phyloP scores from a whole-genome alignment of 2,797 vertebrate species.

The Eidolon dupreanum region DNA sequence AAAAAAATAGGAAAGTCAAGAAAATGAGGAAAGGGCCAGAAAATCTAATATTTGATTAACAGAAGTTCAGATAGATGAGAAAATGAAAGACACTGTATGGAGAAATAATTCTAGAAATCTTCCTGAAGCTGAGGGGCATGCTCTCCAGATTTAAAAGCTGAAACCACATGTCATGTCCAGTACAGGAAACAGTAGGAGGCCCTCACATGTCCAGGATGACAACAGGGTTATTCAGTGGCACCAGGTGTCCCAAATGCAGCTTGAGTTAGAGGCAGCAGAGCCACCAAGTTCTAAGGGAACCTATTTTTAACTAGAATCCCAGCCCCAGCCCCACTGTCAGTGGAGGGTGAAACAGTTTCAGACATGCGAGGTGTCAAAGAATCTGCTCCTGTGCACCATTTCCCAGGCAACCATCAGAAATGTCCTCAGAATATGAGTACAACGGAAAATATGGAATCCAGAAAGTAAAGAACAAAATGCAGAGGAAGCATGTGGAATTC shows the following conservation, averaged over 20 bases:
- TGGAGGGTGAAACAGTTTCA: not conserved
- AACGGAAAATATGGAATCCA: not conserved
- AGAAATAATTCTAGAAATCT: not conserved
- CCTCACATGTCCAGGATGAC: accelerated
- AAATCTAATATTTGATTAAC: not conserved
- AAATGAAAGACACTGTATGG: not conserved
- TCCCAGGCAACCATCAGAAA: not conserved
- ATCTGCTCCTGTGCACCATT: not conserved
- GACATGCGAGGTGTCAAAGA: not conserved
- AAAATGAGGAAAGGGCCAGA: not conserved
- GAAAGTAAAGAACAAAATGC: not conserved
- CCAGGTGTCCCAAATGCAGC: not conserved
- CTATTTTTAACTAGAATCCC: not conserved
- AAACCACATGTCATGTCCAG: not conserved
- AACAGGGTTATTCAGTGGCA: not conserved
- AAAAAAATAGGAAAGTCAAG: not conserved
- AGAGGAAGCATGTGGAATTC: not conserved
- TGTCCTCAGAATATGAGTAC: not conserved
- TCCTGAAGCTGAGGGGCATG: not conserved
- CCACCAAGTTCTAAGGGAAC: not conserved
- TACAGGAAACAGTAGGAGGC: not conserved
- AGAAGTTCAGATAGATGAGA: not conserved
- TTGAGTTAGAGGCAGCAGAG: not conserved
- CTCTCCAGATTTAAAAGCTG: not conserved
- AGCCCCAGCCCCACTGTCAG: no score